Evolutionary conservation across 2,888 invertebrate genomes (phyloP).

Genomic region (Callosobruchus maculatus): DNA sequence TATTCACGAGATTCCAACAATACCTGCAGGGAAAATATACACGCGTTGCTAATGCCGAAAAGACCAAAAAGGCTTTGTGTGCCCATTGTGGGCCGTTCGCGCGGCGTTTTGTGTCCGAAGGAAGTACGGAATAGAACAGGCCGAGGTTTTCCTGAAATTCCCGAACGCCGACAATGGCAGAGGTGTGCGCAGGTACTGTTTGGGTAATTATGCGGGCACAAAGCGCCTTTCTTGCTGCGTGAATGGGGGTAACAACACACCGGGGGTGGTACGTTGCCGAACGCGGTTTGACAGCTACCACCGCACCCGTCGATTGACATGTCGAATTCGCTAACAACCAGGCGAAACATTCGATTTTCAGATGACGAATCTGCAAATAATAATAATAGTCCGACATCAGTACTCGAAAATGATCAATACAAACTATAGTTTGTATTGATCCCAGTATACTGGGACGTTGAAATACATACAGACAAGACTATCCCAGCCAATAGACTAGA

Average conservation of each 20-base stretch:
- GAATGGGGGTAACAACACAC: neutral
- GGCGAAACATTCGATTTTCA: neutral
- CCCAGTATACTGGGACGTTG: too few species aligned
- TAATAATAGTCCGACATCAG: too few species aligned
- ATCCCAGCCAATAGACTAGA: too few species aligned
- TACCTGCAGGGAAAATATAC: conserved; percentile 48
- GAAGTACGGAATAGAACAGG: conserved; percentile 46
- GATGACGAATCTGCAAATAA: too few species aligned
- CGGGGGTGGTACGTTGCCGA: neutral
- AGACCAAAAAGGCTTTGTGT: conserved; percentile 41
- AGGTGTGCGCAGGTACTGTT: neutral
- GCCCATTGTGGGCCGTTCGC: conserved; percentile 43
- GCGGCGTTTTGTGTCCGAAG: conserved; percentile 32
- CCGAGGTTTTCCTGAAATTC: conserved; percentile 43
- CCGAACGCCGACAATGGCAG: conserved; percentile 1
- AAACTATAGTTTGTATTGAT: too few species aligned
- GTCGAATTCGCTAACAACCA: neutral
- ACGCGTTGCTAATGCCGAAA: conserved; percentile 51
- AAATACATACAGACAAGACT: too few species aligned
- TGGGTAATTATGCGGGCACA: neutral
- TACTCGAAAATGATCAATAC: too few species aligned
- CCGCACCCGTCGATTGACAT: neutral
- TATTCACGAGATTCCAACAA: conserved; percentile 41
- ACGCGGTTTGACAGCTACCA: neutral
- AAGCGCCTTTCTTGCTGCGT: neutral